phyloP scores from a whole-genome alignment of 1,140 invertebrate species.

The Globodera ellingtonae region DNA sequence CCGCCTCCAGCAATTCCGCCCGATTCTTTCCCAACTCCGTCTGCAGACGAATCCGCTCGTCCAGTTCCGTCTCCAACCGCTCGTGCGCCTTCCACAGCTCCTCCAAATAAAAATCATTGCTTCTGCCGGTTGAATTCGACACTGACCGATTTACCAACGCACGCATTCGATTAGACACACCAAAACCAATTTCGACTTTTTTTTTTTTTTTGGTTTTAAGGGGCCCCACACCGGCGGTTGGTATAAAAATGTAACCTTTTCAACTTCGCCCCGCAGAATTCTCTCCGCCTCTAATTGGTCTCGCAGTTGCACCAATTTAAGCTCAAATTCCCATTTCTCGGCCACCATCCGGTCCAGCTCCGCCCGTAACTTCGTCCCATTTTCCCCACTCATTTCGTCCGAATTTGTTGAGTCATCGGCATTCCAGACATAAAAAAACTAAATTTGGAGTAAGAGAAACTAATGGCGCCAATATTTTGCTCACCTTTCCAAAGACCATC shows the following conservation, averaged over 20 bases:
- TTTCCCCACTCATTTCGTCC: background rate
- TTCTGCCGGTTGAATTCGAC: too few species aligned
- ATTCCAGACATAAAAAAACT: background rate
- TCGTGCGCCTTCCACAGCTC: slow-evolving; percentile 4
- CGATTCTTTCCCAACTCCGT: background rate
- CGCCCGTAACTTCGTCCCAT: background rate
- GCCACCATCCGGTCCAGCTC: background rate
- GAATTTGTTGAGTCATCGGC: background rate
- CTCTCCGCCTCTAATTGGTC: background rate
- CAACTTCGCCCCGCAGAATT: background rate
- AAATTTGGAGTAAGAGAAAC: too few species aligned
- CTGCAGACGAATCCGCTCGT: background rate
- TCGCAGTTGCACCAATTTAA: background rate
- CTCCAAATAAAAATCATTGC: background rate
- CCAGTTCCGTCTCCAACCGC: background rate
- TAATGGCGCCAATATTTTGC: background rate
- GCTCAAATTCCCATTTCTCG: background rate
- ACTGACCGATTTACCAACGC: too few species aligned
- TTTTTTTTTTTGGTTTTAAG: background rate
- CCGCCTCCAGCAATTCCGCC: background rate
- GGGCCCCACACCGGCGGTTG: background rate
- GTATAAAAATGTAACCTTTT: background rate
- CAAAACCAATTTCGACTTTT: background rate
- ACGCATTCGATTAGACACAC: too few species aligned
- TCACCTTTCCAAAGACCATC: background rate